Base-by-base conservation (phyloP, 2,797 vertebrate species). In the Eulemur rubriventer region DNA sequence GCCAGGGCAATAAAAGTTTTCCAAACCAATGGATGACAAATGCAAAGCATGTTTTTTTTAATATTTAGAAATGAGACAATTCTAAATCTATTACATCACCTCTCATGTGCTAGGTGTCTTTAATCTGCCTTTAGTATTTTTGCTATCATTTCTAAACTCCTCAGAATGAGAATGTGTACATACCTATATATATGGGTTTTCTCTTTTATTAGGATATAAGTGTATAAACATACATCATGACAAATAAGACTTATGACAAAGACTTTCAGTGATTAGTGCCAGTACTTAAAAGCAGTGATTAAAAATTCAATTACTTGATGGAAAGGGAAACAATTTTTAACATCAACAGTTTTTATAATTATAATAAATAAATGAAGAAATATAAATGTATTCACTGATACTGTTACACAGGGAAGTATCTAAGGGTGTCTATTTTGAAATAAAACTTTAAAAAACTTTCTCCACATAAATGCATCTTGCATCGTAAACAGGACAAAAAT, bases 21-120 rank as follows among this genome's bases (percentile, higher is more conserved):
- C 67, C 87, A 96, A 91, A 91, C 41, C 79, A 86, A 78, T n/a
- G 86, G 17, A 80, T 89, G 82, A 97, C 89, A 97, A 94, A 89
- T 78, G n/a, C 57, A 96, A 93, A 90, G 52, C 41, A 96, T 43
- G 69, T 61, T 52, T 87, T 90, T 90, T 93, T 78, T 48, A 69
- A 83, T 82, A 86, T 24, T 94, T 92, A 88, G 72, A 95, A 94
- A 84, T 94, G 35, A 89, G 83, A 87, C 24, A 16, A 30, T 89
- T 94, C 50, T 93, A 69, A 96, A 63, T 35, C 13, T 67, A 52
- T 59, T 28, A 59, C 28, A 28, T 78, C 26, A 65, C 26, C 7
- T 83, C 46, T 55, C 33, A 35, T n/a, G 6, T 63, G 50, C 35
- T 28, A 79, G 6, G 38, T 67, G 0, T 81, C n/a, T 7, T 93